Evolutionary conservation across 2,113 vertebrate genomes (phyloP).

Genomic region (Coturnix japonica): DNA sequence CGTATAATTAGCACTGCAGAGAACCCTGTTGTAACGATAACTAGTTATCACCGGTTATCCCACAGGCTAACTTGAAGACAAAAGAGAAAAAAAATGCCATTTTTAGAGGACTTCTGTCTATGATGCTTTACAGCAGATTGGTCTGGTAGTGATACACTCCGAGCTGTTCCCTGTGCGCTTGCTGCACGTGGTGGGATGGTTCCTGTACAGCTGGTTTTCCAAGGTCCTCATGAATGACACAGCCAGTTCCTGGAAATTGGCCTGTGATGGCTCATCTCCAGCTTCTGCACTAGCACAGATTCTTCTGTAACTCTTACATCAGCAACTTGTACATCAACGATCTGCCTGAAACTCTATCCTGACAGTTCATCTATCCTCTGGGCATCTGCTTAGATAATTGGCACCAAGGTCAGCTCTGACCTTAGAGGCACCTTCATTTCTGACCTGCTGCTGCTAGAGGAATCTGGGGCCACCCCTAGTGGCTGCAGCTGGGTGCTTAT

Average conservation of each 20-base stretch:
- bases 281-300: neutral
- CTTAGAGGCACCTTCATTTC: neutral
- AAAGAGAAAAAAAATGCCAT: neutral
- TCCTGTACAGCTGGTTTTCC: neutral
- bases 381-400: neutral
- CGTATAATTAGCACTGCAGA: neutral
- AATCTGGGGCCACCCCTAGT: neutral
- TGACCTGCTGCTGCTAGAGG: neutral
- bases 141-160: neutral
- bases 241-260: neutral
- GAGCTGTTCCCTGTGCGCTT: neutral
- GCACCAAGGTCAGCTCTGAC: neutral
- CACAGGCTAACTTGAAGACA: neutral
- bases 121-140: neutral
- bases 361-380: neutral
- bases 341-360: constrained; percentile 6
- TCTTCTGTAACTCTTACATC: constrained; percentile 3
- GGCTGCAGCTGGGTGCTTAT: neutral
- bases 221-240: constrained; percentile 5
- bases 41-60: neutral
- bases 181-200: neutral
- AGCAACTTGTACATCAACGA: neutral
- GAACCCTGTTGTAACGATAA: neutral
- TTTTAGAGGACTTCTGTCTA: neutral
- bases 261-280: neutral